Base-by-base conservation (phyloP, 2,113 vertebrate genomes). In the rabbit (Oryctolagus cuniculus) region DNA sequence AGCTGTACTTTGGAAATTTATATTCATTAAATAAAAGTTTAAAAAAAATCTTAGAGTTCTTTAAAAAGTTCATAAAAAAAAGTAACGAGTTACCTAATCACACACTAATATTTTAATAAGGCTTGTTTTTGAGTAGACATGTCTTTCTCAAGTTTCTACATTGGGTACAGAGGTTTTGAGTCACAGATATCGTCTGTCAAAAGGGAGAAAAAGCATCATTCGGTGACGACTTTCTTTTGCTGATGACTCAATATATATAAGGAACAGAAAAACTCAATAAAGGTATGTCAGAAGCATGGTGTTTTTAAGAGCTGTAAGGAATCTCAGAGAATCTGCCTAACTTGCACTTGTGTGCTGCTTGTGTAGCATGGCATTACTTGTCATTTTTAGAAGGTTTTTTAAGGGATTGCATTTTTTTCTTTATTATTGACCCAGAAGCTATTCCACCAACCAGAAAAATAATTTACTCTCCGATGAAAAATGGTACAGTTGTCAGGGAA, bases 301-400 rank as follows among this genome's bases (percentile, higher is more conserved):
- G 15, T 69, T 55, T 91, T 63, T 88, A 34, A 63, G 15, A 66
- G 53, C 27, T 36, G 4, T 22, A 75, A 29, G 55, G 5, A 89
- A 67, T 44, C 38, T 4, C 13, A 63, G 10, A 6, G 36, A 63
- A 86, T 78, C 53, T 88, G 58, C 49, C 38, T 67, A 72, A 55
- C 1, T 51, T 87, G 70, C 12, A 55, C 1, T 38, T 78, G 75
- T 16, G 3, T 92, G 75, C n/a, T 36, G 58, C 38, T n/a, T 36
- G 0, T 21, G 34, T 7, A 64, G n/a, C 38, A 73, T 72, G 10
- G 19, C 66, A 55, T 10, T 72, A 31, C 29, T 22, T 69, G 79
- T 51, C 64, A 93, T 74, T 94, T 95, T 73, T 67, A 80, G 7
- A 87, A 74, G 31, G 15, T 64, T 63, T 75, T 87, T 84, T 70